phyloP scores from a whole-genome alignment of 2,113 vertebrate species.

The Monarcha castaneiventris region DNA sequence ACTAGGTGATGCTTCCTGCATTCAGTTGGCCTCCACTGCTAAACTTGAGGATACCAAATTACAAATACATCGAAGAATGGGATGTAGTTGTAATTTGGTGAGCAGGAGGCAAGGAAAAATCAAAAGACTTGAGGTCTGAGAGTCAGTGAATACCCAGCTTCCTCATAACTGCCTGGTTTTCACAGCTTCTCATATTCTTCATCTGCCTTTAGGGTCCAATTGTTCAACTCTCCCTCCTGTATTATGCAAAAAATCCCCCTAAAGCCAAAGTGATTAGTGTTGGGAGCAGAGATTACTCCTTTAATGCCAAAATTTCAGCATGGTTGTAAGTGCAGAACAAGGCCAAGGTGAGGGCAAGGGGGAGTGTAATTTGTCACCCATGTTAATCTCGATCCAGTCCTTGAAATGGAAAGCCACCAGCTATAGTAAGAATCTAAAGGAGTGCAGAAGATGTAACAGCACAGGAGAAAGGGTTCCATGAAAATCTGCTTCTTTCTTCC shows the following conservation, averaged over 20 bases:
- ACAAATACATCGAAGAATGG: not conserved
- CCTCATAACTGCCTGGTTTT: not conserved
- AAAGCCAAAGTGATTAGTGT: not conserved
- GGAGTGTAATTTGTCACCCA: not conserved
- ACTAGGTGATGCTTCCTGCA: not conserved
- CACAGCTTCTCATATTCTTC: not conserved
- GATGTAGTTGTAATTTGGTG: not conserved
- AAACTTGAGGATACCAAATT: not conserved
- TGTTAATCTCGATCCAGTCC: not conserved
- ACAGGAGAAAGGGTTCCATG: not conserved
- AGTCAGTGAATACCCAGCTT: not conserved
- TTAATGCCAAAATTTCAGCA: slow-evolving; percentile 2
- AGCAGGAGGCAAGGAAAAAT: not conserved
- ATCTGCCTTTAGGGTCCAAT: not conserved
- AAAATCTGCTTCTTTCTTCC: not conserved
- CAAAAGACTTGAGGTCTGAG: not conserved
- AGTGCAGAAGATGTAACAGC: not conserved
- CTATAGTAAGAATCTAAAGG: not conserved
- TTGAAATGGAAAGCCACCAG: not conserved
- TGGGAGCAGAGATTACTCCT: not conserved
- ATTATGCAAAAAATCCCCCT: not conserved
- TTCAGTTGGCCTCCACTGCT: not conserved
- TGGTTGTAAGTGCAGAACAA: not conserved
- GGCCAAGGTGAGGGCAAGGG: not conserved
- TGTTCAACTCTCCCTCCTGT: not conserved